phyloP scores from a whole-genome alignment of 2,888 invertebrate species.

The Dioctria linearis region DNA sequence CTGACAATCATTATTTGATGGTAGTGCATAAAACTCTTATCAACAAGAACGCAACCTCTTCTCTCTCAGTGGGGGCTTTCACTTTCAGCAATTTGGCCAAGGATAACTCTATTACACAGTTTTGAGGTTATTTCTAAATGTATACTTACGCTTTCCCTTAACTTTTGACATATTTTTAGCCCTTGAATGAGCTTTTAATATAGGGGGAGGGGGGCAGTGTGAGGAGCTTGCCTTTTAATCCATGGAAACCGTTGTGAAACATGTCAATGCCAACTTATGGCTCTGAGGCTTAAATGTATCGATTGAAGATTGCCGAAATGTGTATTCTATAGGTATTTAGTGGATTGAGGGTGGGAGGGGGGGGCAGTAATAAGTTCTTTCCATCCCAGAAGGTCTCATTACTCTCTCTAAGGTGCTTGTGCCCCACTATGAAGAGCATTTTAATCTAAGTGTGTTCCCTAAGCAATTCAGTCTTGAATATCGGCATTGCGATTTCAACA shows the following conservation, averaged over 20 bases:
- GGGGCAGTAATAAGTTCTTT: no score
- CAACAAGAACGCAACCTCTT: not conserved
- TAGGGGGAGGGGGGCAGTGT: not conserved
- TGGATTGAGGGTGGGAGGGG: not conserved
- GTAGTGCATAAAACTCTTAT: not conserved
- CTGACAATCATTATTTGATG: conserved; percentile 11
- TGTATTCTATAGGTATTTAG: not conserved
- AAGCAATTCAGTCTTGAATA: no score
- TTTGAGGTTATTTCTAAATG: conserved; percentile 5
- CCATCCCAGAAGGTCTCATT: no score
- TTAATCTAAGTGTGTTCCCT: no score
- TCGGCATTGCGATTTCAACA: no score
- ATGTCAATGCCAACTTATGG: not conserved
- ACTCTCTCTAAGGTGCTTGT: no score
- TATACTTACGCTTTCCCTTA: not conserved
- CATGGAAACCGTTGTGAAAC: not conserved
- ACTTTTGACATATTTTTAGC: conserved; percentile 7
- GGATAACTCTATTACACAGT: conserved; percentile 25
- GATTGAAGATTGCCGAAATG: not conserved
- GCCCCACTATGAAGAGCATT: no score
- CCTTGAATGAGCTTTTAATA: not conserved
- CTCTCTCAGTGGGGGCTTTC: conserved; percentile 14
- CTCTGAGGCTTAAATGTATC: not conserved
- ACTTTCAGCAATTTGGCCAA: conserved; percentile 47
- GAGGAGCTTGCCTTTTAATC: not conserved